Evolutionary conservation across 2,888 invertebrate species (phyloP), one percentile per base, ranked within the genome.

Genomic region (Tipula confusa): DNA sequence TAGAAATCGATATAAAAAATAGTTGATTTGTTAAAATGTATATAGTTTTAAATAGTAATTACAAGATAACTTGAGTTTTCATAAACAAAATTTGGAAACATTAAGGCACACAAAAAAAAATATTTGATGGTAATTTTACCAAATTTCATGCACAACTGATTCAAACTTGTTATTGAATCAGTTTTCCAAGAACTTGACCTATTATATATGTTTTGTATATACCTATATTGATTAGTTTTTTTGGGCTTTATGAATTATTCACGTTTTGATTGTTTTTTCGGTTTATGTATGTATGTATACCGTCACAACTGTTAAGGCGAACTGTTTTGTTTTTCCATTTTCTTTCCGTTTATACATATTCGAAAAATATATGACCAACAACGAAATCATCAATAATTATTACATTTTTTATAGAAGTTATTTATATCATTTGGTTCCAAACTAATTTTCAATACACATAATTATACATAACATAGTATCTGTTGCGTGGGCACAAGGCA

Each of bases 1-100:
- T 96, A 91, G 2, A 89, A 90, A 38, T 38, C 38, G 13, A 64
- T 9, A 64, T 9, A 64, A 24, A 64, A 64, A 24, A 64, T 24
- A 24, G 2, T 18, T 6, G 64, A 64, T 24, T 64, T 64, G 24
- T 64, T 64, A 64, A 11, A 24, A 24, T 24, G 24, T 15, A 6
- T n/a, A n/a, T 24, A 64, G 18, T 64, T 9, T 24, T 4, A 64
- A 9, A 64, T 18, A n/a, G 15, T 64, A 64, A 24, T 64, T 64
- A 64, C 64, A 24, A 64, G 24, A 24, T 64, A 64, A 64, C 64
- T 64, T 18, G 64, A 6, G 24, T 64, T 64, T 64, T 64, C 9
- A 64, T 64, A 64, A 24, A 64, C 64, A 64, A 64, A 64, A 64
- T 24, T 64, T 18, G 64, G 64, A 64, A 64, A 64, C 64, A 64